A percentile compares a stretch with the other conserved stretches of the same genome.
Conservation (phyloP, 2,888 invertebrate genomes). For the Heliconius charithonia region DNA sequence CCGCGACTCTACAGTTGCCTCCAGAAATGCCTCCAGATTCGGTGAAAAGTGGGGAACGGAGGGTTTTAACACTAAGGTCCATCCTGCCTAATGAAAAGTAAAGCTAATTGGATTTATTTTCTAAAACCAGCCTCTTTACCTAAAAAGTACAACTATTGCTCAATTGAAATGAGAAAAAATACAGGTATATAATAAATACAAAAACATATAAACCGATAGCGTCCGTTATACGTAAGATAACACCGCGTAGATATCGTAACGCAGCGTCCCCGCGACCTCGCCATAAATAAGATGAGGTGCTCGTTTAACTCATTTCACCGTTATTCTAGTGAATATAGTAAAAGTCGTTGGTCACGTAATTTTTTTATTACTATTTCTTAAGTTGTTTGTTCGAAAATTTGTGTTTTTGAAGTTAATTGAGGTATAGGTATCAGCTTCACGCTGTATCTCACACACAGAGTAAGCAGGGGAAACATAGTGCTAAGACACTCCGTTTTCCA, state of each 20-base stretch:
- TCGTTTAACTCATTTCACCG: constrained; percentile 44
- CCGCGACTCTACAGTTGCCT: too few relatives aligned
- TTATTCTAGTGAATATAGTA: constrained; percentile 27
- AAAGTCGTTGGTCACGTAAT: constrained; percentile 20
- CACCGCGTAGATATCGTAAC: constrained; percentile 32
- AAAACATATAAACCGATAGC: constrained; percentile 24
- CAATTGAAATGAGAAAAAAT: not conserved
- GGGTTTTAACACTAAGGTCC: too few relatives aligned
- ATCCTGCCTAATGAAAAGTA: too few relatives aligned
- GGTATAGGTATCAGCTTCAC: not conserved
- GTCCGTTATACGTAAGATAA: constrained; percentile 36
- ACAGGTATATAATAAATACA: constrained; percentile 15
- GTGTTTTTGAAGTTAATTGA: not conserved
- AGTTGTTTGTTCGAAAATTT: not conserved
- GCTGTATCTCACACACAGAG: too few relatives aligned
- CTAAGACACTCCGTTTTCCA: too few relatives aligned
- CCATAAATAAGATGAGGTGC: constrained; percentile 48
- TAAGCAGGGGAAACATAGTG: too few relatives aligned
- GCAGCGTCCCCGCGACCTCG: constrained; percentile 47
- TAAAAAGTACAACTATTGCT: not conserved
- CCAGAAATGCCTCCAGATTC: too few relatives aligned
- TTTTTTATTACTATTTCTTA: constrained; percentile 19
- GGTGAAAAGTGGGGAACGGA: too few relatives aligned
- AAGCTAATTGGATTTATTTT: too few relatives aligned
- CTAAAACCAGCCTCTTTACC: not conserved